Evolutionary conservation across 2,113 vertebrate species (phyloP), one percentile per base, ranked within the genome.

Genomic region (Recurvirostra avosetta): DNA sequence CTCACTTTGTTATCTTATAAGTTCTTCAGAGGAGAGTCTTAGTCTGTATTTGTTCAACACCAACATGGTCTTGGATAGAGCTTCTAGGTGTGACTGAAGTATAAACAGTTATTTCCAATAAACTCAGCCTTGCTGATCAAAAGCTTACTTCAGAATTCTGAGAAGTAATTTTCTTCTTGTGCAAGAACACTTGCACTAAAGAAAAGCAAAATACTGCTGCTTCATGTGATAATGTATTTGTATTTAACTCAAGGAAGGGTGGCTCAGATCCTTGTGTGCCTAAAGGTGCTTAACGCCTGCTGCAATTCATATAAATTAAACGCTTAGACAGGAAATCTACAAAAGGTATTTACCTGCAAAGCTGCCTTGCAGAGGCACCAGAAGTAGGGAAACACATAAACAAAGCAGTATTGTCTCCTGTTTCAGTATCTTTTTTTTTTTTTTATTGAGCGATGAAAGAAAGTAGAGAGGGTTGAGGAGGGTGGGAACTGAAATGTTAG

Each of bases 381-480:
- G 40, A 81, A 76, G 22, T 36, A 88, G n/a, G 34, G 55, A 92
- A 88, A 21, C 38, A 75, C 20, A 25, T 45, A 21, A 6, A 83
- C n/a, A 92, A 86, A 86, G 73, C 10, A 47, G 15, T 36, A 19
- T 50, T 63, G 26, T 79, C 34, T 91, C 7, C 27, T 62, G 21
- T 26, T 82, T 63, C 11, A 12, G 9, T 65, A 3, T n/a, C 0
- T 7, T 12, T n/a, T 36, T n/a, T 34, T 29, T 53, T 9, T 21
- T 45, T 26, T 62, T 18, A 15, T 29, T 32, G 56, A 65, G 26
- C 34, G 61, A 30, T 74, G 43, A 94, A 71, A 81, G 94, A 14
- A 97, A 40, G 90, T 94, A 63, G 83, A 86, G 91, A 86, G 40
- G 38, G 40, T 90, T 82, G 86, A 90, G 68, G 56, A 81, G 14